These are phyloP conservation scores for Falco cherrug DNA, from an alignment of 2,797 vertebrate genomes.

Conservation along the genomic window DNA sequence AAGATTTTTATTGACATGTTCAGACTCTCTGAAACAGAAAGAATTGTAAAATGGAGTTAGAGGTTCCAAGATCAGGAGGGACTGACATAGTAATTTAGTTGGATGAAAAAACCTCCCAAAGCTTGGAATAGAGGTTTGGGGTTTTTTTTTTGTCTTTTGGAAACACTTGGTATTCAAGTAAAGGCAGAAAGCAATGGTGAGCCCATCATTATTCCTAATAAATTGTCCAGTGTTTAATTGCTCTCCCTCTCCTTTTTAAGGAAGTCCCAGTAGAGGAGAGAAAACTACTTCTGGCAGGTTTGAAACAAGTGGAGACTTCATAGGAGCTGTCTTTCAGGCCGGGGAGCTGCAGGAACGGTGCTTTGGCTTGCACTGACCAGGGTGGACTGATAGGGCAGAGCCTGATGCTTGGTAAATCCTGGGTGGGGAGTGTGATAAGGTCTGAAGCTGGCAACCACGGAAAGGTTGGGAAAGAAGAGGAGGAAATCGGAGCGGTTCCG, in stretches of 20 bases:
- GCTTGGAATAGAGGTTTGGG: neutral
- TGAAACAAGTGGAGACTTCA: neutral
- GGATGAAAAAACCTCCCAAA: neutral
- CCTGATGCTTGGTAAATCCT: neutral
- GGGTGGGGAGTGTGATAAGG: neutral
- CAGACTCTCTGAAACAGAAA: neutral
- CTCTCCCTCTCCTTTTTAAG: neutral
- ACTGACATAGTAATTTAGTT: neutral
- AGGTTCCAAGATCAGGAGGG: neutral
- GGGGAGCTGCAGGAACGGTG: neutral
- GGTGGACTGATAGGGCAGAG: neutral
- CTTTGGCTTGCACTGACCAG: neutral
- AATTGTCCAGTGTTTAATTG: neutral
- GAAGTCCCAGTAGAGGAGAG: neutral
- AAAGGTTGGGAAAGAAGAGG: neutral
- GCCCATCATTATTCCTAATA: neutral
- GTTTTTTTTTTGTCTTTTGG: neutral
- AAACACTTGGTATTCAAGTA: neutral
- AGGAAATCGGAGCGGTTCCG: neutral
- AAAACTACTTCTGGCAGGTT: neutral
- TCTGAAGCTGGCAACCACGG: neutral
- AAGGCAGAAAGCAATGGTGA: neutral
- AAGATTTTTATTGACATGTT: neutral
- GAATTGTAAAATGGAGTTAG: neutral
- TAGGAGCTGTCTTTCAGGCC: neutral